These are phyloP conservation scores for Leucozona laternaria DNA, from an alignment of 2,888 invertebrate species.

Conservation along the genomic window DNA sequence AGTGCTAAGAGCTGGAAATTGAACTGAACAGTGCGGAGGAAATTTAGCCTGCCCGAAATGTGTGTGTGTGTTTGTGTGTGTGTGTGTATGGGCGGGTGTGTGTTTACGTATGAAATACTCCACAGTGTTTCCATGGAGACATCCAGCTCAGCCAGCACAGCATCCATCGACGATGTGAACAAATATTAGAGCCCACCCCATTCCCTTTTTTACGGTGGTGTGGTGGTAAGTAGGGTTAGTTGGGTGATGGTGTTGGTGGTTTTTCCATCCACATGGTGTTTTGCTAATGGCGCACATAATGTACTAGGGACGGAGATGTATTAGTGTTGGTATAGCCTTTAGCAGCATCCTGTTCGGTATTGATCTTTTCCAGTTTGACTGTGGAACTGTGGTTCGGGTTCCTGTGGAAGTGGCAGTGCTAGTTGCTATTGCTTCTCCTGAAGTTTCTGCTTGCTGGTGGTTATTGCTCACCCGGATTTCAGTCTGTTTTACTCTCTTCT, in stretches of 20 bases:
- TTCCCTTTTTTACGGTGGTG: background rate
- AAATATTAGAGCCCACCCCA: constrained; percentile 33
- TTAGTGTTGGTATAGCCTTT: constrained; percentile 60
- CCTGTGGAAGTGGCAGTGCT: too few relatives aligned
- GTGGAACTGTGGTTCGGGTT: constrained; percentile 12
- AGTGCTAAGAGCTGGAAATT: background rate
- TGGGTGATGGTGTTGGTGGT: constrained; percentile 45
- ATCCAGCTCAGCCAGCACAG: constrained; percentile 34
- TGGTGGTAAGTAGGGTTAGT: background rate
- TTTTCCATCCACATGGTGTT: constrained; percentile 49
- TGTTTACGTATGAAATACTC: constrained; percentile 2
- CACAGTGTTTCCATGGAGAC: constrained; percentile 49
- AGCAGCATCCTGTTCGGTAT: constrained; percentile 71
- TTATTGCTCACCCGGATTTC: constrained; percentile 70
- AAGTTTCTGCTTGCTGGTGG: constrained; percentile 5
- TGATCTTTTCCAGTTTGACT: constrained; percentile 72
- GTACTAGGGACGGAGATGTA: constrained; percentile 26
- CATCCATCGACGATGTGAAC: constrained; percentile 38
- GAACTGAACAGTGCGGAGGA: background rate
- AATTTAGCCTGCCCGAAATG: background rate
- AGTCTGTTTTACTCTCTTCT: constrained; percentile 45
- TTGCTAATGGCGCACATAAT: constrained; percentile 60
- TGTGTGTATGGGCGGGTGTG: too few relatives aligned
- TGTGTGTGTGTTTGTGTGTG: background rate
- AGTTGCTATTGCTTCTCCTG: background rate